Percentiles rank a stretch among this genome's conserved stretches.
phyloP scores from a whole-genome alignment of 2,888 invertebrate species.

The Oegoconia quadripuncta region DNA sequence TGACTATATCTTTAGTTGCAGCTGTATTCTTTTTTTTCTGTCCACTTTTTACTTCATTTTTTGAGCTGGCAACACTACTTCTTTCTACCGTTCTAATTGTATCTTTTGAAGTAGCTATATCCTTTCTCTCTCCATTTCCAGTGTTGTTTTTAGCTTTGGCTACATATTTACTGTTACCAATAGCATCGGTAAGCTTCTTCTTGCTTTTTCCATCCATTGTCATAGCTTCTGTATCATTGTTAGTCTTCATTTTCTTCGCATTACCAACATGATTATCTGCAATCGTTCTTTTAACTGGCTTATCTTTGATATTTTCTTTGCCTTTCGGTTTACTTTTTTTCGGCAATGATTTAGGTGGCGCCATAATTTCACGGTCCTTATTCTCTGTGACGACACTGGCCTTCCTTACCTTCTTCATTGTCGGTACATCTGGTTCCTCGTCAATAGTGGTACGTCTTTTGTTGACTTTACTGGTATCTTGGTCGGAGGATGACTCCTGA shows the following conservation, averaged over 20 bases:
- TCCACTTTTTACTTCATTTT: too few relatives aligned
- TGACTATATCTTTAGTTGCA: too few relatives aligned
- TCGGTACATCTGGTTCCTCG: constrained; percentile 25
- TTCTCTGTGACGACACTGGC: too few relatives aligned
- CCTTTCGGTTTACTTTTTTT: constrained; percentile 46
- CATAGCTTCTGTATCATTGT: not conserved
- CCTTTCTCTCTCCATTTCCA: too few relatives aligned
- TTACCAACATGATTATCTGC: not conserved
- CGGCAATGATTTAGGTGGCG: constrained; percentile 55
- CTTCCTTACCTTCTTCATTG: constrained; percentile 25
- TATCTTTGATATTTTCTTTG: constrained; percentile 24
- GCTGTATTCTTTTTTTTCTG: too few relatives aligned
- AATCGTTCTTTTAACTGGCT: constrained; percentile 7
- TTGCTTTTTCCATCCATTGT: not conserved
- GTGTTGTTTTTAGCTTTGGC: too few relatives aligned
- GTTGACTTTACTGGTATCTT: constrained; percentile 30
- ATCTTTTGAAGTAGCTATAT: too few relatives aligned
- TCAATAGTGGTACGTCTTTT: constrained; percentile 27
- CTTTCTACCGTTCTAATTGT: too few relatives aligned
- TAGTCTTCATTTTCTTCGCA: constrained; percentile 12
- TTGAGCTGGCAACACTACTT: too few relatives aligned
- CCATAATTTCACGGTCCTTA: constrained; percentile 47
- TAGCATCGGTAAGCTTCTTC: not conserved
- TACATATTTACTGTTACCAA: too few relatives aligned
- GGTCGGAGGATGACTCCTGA: constrained; percentile 38